These are phyloP conservation scores for Stomorhina lunata DNA, from an alignment of 2,888 invertebrate genomes.

Conservation along the genomic window DNA sequence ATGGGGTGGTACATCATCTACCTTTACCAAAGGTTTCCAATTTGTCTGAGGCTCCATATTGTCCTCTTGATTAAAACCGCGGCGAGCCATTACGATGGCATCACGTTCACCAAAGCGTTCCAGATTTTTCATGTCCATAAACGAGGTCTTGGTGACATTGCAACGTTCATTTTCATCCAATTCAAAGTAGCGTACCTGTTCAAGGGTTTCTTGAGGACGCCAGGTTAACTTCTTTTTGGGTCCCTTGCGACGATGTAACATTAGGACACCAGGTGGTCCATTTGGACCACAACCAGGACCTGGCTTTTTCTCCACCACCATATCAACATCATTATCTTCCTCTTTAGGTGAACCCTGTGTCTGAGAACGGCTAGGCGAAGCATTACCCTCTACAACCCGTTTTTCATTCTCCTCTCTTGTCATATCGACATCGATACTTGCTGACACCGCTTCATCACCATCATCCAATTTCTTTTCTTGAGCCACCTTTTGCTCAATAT, in stretches of 20 bases:
- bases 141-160: conserved; percentile 92
- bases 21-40: conserved; percentile 87
- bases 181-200: conserved; percentile 93
- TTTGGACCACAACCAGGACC: conserved; percentile 81
- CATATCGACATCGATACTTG: conserved; percentile 1
- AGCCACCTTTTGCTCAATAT: conserved; percentile 77
- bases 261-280: conserved; percentile 87
- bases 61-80: conserved; percentile 86
- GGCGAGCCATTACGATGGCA: conserved; percentile 88
- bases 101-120: conserved; percentile 93
- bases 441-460: conserved; percentile 27
- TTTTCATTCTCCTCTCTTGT: conserved; percentile 55
- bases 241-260: conserved; percentile 86
- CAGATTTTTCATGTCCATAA: conserved; percentile 94
- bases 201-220: conserved; percentile 89
- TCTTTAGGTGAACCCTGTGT: conserved; percentile 35
- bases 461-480: conserved; percentile 70
- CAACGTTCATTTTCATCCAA: conserved; percentile 97
- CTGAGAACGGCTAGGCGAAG: background rate
- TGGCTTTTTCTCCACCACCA: conserved; percentile 74
- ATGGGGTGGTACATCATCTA: conserved; percentile 85
- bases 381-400: conserved; percentile 22
- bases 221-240: conserved; percentile 91
- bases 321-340: conserved; percentile 68
- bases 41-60: conserved; percentile 89